Evolutionary conservation across 1,140 invertebrate species (phyloP).

Genomic region (Microplitis mediator): DNA sequence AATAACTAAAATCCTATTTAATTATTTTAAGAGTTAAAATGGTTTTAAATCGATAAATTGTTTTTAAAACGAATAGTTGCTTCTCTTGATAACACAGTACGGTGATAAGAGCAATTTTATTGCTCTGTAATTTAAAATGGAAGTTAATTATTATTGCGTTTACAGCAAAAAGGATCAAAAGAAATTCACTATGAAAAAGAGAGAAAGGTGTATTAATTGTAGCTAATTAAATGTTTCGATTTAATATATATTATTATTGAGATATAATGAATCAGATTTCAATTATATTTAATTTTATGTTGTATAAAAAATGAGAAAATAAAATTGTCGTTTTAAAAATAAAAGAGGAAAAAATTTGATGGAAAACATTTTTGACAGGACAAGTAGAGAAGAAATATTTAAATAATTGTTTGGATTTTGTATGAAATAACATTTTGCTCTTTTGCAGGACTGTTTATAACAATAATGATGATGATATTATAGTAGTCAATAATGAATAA

Average conservation of each 20-base stretch:
- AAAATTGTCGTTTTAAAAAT: no score
- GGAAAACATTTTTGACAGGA: no score
- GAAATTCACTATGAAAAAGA: no score
- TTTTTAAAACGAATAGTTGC: background rate
- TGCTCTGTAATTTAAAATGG: background rate
- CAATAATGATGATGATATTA: no score
- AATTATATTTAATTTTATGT: background rate
- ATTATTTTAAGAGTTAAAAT: background rate
- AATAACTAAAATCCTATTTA: background rate
- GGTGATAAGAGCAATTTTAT: constrained; percentile 5
- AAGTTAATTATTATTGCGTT: background rate
- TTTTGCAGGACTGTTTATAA: no score
- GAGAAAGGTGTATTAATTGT: constrained; percentile 12
- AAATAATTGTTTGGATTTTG: no score
- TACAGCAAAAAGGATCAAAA: constrained; percentile 20
- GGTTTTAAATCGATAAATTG: background rate
- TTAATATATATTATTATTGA: constrained; percentile 8
- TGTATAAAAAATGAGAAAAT: no score
- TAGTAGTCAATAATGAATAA: no score
- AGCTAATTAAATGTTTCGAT: constrained; percentile 22
- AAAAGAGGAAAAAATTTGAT: no score
- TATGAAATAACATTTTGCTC: no score
- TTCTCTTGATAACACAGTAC: constrained; percentile 1
- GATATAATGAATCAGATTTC: no score
- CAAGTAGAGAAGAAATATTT: no score